Percentiles rank a stretch among this genome's conserved stretches.
phyloP scores from a whole-genome alignment of 2,888 invertebrate genomes.

The Dryobotodes eremita region DNA sequence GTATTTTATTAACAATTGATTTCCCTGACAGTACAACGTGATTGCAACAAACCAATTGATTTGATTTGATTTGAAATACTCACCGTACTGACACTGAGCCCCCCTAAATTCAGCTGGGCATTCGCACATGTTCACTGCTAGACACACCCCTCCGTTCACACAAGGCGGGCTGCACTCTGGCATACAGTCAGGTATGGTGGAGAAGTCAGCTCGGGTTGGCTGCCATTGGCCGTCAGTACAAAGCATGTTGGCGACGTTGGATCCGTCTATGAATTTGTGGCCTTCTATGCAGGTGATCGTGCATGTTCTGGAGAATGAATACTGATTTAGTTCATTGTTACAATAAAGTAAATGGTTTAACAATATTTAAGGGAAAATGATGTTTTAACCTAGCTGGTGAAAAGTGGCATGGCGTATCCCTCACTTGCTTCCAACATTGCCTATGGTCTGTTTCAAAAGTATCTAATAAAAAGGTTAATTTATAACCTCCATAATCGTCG shows the following conservation, averaged over 20 bases:
- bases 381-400: neutral
- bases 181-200: conserved; percentile 93
- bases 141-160: conserved; percentile 95
- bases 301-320: conserved; percentile 13
- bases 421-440: too few relatives aligned
- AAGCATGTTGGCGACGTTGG: conserved; percentile 92
- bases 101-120: conserved; percentile 94
- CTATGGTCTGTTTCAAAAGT: too few relatives aligned
- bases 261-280: conserved; percentile 94
- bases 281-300: conserved; percentile 92
- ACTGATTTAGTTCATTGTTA: neutral
- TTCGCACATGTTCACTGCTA: conserved; percentile 94
- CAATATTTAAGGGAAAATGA: neutral
- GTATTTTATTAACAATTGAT: too few relatives aligned
- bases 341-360: neutral
- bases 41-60: too few relatives aligned
- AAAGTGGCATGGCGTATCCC: neutral
- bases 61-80: conserved; percentile 63
- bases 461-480: too few relatives aligned
- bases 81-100: conserved; percentile 93
- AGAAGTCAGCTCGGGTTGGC: conserved; percentile 92
- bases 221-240: conserved; percentile 94
- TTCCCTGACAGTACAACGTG: too few relatives aligned
- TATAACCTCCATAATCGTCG: too few relatives aligned
- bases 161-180: conserved; percentile 93